A percentile compares a stretch with the other conserved stretches of the same genome.
Evolutionary conservation across 2,113 vertebrate species (phyloP).

Genomic region (Opisthocomus hoazin): DNA sequence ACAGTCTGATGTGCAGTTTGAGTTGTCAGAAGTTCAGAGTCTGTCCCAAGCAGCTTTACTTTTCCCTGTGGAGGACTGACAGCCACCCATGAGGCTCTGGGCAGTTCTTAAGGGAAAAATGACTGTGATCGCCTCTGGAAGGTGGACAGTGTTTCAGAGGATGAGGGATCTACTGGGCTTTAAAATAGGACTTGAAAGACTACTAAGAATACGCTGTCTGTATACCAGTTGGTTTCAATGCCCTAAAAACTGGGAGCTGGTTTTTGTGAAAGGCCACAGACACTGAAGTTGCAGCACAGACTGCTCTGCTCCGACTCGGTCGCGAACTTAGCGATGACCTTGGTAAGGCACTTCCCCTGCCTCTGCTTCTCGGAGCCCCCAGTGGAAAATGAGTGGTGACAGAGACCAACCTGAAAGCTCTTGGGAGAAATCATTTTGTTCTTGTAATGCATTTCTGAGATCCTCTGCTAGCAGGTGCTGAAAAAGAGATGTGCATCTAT

Average conservation of each 20-base stretch:
- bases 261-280: background rate
- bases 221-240: background rate
- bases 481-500: background rate
- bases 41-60: background rate
- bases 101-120: background rate
- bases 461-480: background rate
- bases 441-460: background rate
- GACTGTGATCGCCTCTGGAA: background rate
- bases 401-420: background rate
- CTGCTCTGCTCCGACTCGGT: background rate
- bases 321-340: background rate
- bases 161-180: background rate
- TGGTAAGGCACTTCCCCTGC: background rate
- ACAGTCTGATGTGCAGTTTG: background rate
- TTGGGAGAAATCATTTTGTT: background rate
- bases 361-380: background rate
- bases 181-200: background rate
- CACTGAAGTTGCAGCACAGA: background rate
- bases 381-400: background rate
- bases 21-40: background rate
- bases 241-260: background rate
- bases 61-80: background rate
- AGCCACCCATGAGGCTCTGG: background rate
- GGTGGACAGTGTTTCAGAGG: background rate
- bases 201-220: rapidly evolving